Base-by-base conservation (phyloP, 2,888 invertebrate genomes). In the Pristionchus exspectatus region DNA sequence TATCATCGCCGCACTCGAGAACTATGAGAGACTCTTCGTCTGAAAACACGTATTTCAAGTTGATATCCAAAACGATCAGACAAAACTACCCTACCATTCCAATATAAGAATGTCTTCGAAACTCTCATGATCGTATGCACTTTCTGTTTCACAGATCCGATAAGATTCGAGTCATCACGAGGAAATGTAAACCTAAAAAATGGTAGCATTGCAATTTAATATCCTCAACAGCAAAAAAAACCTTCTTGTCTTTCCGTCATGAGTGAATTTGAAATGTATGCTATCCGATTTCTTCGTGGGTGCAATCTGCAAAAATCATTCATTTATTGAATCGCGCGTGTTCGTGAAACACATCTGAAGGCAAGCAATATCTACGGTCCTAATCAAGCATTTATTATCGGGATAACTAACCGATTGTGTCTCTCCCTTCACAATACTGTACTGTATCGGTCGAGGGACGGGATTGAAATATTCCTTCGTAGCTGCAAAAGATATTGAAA, bases 261-360 rank as follows among this genome's bases (percentile, higher is more conserved):
- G 74, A n/a, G 74, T 24, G 44, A 77, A 44, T 24, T 77, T 77
- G 44, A 77, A 77, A 44, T 77, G 74, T 24, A 77, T 44, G 38
- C 16, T 24, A 21, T 77, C 74, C 3, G 16, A 14, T 30, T 33
- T 72, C 44, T 44, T 77, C 16, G 38, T 33, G 0, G 30, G 69
- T 16, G 16, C 30, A 27, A 69, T 69, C 69, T 69, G 10, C 30
- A 69, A 30, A 5, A 27, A 66, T 66, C 27, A 66, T 27, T n/a
- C n/a, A 27, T 27, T 66, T 59, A 12, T 59, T 24, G 59, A 27
- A 27, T 7, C 24, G 66, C n/a, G 24, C 24, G 4, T 4, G 24
- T 66, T 7, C 24, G 24, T 66, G 9, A 66, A 24, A 66, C 24
- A 7, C 66, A 24, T 27, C 1, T n/a, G n/a, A 12, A 3, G 2